A percentile compares a stretch with the other conserved stretches of the same genome.
These are phyloP conservation scores for Myzus persicae DNA, from an alignment of 1,140 invertebrate genomes.

Conservation along the genomic window DNA sequence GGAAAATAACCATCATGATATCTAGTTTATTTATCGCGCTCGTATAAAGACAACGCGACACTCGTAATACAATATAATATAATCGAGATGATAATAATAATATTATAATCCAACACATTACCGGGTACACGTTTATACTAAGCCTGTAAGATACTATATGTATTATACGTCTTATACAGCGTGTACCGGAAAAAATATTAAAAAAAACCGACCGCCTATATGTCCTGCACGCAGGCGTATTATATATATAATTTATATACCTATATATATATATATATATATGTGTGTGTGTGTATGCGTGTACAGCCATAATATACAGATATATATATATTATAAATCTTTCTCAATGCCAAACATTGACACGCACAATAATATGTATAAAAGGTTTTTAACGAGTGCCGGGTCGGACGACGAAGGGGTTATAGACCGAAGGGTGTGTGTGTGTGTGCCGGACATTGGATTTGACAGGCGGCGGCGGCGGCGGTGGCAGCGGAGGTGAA, in stretches of 20 bases:
- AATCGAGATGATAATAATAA: not conserved
- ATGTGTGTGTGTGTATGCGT: not conserved
- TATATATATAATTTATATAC: too few relatives aligned
- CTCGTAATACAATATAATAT: not conserved
- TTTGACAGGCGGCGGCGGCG: constrained; percentile 16
- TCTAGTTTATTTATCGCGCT: not conserved
- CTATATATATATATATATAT: not conserved
- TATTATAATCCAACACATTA: not conserved
- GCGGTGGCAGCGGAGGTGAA: not conserved
- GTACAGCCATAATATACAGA: not conserved
- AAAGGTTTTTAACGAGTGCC: constrained; percentile 31
- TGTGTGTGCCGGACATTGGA: constrained; percentile 14
- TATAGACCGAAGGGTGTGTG: not conserved
- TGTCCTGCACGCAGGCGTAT: not conserved
- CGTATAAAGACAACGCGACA: not conserved
- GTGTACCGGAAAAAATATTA: not conserved
- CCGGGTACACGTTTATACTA: not conserved
- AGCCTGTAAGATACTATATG: not conserved
- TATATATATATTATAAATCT: constrained; percentile 28
- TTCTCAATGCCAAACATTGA: constrained; percentile 51
- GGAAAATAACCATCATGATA: not conserved
- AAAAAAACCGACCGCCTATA: not conserved
- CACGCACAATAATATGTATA: constrained; percentile 21
- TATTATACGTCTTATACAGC: not conserved
- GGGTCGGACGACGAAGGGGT: not conserved